Base-by-base conservation (phyloP, 2,113 vertebrate species). In the Poecilia latipinna region DNA sequence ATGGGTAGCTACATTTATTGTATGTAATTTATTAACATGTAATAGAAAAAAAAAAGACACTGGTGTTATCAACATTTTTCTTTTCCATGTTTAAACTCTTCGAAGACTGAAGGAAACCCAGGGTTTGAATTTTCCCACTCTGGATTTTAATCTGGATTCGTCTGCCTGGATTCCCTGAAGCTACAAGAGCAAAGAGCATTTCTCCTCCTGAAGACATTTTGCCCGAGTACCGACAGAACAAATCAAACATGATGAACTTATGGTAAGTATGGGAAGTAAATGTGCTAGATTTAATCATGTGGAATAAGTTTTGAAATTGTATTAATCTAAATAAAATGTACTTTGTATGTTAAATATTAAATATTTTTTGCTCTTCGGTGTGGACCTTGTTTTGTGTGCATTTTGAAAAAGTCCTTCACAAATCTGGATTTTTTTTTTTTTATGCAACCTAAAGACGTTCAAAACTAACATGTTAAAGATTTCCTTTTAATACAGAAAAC, bases 201-300 rank as follows among this genome's bases (percentile, higher is more conserved):
- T 12, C 57, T 62, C 4, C 74, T 29, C 75, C 74, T 60, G 76
- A 75, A 78, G 73, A 84, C 24, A 13, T 66, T 70, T 51, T 68
- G 8, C 3, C 13, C 1, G 1, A 12, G 29, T 61, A 48, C 61
- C 26, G 4, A 26, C 31, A 37, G 65, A 60, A 31, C 7, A 10
- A n/a, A 57, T 57, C 51, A 68, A 61, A 31, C 28, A 63, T 68
- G 63, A 69, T 69, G 28, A 31, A 35, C 13, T 26, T 12, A 24
- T 74, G 71, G 90, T 92, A 19, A 87, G 89, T 90, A 90, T 78
- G 42, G 72, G 79, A 65, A 68, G 13, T 4, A 17, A 33, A 0
- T 32, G 28, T 32, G 12, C 7, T 42, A 8, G 29, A 44, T 31
- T 2, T 54, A 11, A 69, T 22, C 13, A 5, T 32, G 29, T 69